These are phyloP conservation scores for Leptinotarsa peninsularis DNA, from an alignment of 2,888 invertebrate species.

Conservation along the genomic window DNA sequence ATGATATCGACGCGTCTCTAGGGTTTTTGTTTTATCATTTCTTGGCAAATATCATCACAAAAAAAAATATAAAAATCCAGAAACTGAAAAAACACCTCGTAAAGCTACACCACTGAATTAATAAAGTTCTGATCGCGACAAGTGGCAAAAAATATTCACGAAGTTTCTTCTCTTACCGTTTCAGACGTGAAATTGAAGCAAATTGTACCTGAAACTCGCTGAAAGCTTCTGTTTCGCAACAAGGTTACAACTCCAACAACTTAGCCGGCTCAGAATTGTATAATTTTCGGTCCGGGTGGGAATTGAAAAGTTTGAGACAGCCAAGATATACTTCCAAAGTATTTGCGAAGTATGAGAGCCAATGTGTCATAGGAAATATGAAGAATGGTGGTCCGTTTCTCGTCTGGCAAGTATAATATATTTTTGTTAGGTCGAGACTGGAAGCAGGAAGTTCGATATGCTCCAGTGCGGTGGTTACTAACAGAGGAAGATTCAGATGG, in stretches of 20 bases:
- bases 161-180: constrained; percentile 12
- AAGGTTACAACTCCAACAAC: constrained; percentile 25
- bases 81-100: too few species aligned
- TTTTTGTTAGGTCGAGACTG: too few species aligned
- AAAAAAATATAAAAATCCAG: too few species aligned
- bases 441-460: too few species aligned
- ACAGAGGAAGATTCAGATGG: background rate
- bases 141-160: background rate
- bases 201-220: constrained; percentile 28
- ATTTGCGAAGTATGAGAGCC: constrained; percentile 1
- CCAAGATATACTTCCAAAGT: background rate
- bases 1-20: too few species aligned
- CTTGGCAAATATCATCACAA: too few species aligned
- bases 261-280: constrained; percentile 11
- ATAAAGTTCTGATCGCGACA: too few species aligned
- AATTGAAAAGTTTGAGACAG: constrained; percentile 17
- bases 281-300: background rate
- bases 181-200: constrained; percentile 32
- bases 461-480: too few species aligned
- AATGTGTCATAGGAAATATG: background rate
- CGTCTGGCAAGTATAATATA: background rate
- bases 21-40: too few species aligned
- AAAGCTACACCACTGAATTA: too few species aligned
- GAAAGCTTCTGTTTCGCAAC: constrained; percentile 20
- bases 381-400: background rate